phyloP scores from a whole-genome alignment of 2,113 vertebrate genomes.

The Todiramphus saurophagus region DNA sequence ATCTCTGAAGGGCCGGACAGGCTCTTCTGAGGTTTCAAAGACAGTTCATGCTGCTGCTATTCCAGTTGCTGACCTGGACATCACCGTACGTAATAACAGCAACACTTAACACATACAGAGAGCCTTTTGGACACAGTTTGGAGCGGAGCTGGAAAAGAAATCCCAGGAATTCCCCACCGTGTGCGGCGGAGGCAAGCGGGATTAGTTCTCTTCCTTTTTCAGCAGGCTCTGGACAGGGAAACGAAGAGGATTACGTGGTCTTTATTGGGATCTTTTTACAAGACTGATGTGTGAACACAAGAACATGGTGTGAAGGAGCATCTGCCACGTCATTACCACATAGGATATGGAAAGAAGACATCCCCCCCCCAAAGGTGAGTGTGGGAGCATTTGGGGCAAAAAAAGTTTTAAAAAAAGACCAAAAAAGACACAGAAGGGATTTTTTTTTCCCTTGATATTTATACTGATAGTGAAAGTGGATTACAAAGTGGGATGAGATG shows the following conservation, averaged over 20 bases:
- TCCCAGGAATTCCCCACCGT: background rate
- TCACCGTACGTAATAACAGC: background rate
- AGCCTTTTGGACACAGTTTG: background rate
- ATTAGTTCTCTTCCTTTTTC: constrained; percentile 30
- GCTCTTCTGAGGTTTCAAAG: background rate
- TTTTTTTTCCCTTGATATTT: background rate
- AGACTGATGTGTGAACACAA: background rate
- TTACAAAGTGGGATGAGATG: background rate
- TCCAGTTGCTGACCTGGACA: background rate
- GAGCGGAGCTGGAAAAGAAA: background rate
- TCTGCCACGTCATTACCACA: background rate
- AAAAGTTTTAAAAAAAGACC: background rate
- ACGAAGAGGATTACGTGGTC: background rate
- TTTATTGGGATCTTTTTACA: background rate
- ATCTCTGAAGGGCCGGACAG: background rate
- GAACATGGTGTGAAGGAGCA: background rate
- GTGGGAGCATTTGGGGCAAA: background rate
- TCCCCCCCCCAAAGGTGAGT: background rate
- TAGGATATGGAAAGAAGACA: background rate
- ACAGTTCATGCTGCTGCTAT: background rate
- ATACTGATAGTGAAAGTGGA: background rate
- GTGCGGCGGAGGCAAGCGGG: background rate
- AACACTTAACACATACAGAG: background rate
- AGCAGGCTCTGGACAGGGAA: background rate
- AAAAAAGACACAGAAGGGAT: background rate